A percentile compares a stretch with the other conserved stretches of the same genome.
phyloP scores from a whole-genome alignment of 2,113 vertebrate genomes.

The Ptyas mucosa region DNA sequence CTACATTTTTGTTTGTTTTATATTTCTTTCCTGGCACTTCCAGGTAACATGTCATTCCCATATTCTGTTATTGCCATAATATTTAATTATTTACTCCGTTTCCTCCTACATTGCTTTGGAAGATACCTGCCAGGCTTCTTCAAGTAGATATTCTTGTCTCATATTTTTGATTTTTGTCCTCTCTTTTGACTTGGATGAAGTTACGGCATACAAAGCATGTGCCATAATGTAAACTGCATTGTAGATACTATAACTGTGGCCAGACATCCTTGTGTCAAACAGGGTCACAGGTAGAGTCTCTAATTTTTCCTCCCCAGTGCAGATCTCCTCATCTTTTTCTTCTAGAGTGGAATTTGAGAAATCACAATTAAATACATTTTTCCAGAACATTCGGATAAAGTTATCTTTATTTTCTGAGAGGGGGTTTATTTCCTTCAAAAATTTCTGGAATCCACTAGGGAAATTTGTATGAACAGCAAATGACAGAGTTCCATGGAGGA shows the following conservation, averaged over 20 bases:
- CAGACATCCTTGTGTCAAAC: neutral
- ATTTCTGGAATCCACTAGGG: neutral
- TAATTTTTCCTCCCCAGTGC: neutral
- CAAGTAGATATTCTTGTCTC: neutral
- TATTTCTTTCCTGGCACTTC: too few relatives aligned
- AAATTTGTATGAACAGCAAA: neutral
- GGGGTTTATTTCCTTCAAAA: neutral
- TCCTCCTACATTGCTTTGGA: neutral
- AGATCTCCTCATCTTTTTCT: neutral
- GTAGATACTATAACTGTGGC: neutral
- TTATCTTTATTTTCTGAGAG: neutral
- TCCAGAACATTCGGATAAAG: neutral
- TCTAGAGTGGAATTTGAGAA: neutral
- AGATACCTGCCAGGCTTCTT: neutral
- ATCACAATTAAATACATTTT: neutral
- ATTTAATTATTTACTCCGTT: neutral
- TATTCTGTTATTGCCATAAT: too few relatives aligned
- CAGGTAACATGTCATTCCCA: too few relatives aligned
- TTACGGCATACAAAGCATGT: neutral
- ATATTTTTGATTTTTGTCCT: neutral
- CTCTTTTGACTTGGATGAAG: neutral
- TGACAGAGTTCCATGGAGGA: neutral
- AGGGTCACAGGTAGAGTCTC: neutral
- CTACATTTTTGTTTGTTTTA: too few relatives aligned
- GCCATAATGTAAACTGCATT: neutral